Conservation (phyloP, 2,797 vertebrate species). For the Protosalanx chinensis region DNA sequence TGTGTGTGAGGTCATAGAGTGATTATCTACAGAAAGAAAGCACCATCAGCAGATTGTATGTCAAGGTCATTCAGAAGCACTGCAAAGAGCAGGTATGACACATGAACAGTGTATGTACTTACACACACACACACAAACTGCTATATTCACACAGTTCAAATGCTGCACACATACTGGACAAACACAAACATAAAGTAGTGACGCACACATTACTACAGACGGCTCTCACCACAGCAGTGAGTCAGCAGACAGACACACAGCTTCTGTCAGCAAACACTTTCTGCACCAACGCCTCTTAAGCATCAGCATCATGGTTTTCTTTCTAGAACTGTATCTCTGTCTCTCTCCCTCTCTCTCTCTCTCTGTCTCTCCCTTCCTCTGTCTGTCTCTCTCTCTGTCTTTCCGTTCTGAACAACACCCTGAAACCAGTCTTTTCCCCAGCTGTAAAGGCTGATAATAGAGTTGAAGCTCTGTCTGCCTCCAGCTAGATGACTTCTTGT, state of each 20-base stretch:
- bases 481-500: no score
- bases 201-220: background rate
- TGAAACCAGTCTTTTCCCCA: no score
- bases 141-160: constrained; percentile 24
- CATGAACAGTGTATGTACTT: constrained; percentile 47
- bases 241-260: constrained; percentile 59
- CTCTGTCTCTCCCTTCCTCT: constrained; percentile 27
- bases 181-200: background rate
- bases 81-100: constrained; percentile 46
- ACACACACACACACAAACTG: constrained; percentile 8
- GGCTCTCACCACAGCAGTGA: constrained; percentile 51
- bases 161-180: background rate
- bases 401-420: no score
- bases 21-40: constrained; percentile 52
- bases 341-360: no score
- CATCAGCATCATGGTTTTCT: constrained; percentile 42
- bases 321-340: constrained; percentile 6
- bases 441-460: no score
- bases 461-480: no score
- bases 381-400: no score
- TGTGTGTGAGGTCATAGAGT: constrained; percentile 31
- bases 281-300: constrained; percentile 12
- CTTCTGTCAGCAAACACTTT: constrained; percentile 53
- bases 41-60: constrained; percentile 50
- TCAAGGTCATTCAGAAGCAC: constrained; percentile 55